Base-by-base conservation (phyloP, 92 coral and sea anemone genomes). In the Anthopleura xanthogrammica region DNA sequence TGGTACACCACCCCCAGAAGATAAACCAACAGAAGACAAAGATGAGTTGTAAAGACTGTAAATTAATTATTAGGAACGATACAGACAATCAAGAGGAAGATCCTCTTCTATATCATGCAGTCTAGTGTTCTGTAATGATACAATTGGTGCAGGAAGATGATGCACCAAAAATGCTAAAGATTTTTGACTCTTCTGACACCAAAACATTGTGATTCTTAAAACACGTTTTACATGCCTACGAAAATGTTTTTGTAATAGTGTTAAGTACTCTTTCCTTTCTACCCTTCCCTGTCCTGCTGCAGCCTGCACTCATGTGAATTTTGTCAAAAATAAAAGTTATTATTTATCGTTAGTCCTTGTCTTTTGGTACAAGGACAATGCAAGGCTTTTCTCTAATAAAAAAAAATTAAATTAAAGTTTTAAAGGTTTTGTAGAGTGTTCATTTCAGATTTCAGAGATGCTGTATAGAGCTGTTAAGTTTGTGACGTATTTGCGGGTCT, bases 21-120 rank as follows among this genome's bases (percentile, higher is more conserved):
- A 96, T 72, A 95, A 92, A 79, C 99, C 99, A 40, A 88, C 86
- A 23, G 99, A 94, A 79, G 98, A 96, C 85, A 96, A 96, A 79
- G 99, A 96, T 78, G 99, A 96, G 81, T 93, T 96, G 91, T 96
- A 90, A 91, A 72, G 80, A 60, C 41, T 46, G 16, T 17, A 79
- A 29, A 73, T 12, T 23, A 74, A 56, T 83, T 29, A 29, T 29
- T 29, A 75, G 79, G 86, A 57, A 83, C 86, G 74, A 75, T 83
- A 83, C 48, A 41, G 64, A 83, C 80, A 76, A 84, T 76, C 36
- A 39, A 29, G 48, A 76, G 60, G 87, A 36, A 24, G 3, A 42
- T 46, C 82, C 60, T 77, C 58, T 46, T 46, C 82, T 75, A 24
- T 36, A 41, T 84, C 48, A n/a, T n/a, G 50, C 87, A 76, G 58